Evolutionary conservation across 2,113 vertebrate species (phyloP).

Genomic region (Sorex fumeus): DNA sequence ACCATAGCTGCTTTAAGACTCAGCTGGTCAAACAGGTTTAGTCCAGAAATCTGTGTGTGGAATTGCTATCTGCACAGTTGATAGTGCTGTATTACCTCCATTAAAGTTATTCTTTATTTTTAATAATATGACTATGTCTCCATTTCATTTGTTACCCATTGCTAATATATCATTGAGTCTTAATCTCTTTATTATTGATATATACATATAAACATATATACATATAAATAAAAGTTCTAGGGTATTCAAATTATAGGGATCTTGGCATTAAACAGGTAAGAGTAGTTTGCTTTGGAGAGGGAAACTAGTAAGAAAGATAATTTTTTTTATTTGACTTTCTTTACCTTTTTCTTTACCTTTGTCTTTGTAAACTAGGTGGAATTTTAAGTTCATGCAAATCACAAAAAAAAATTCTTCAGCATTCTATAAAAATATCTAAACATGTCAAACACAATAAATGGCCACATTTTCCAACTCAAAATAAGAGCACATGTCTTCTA

Average conservation of each 20-base stretch:
- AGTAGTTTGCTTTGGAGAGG: not conserved
- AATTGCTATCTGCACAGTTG: not conserved
- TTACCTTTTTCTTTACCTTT: not conserved
- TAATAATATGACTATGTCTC: not conserved
- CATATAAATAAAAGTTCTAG: not conserved
- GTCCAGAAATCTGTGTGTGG: not conserved
- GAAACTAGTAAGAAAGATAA: conserved; percentile 26
- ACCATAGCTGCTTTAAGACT: not conserved
- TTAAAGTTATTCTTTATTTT: conserved; percentile 13
- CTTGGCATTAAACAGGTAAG: not conserved
- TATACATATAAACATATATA: not conserved
- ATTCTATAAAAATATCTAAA: not conserved
- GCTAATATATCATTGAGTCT: not conserved
- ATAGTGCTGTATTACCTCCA: not conserved
- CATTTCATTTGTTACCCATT: not conserved
- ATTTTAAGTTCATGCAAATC: not conserved
- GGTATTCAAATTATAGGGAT: not conserved
- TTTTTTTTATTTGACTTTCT: not conserved
- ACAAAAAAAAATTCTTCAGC: conserved; percentile 37
- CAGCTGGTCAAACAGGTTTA: conserved; percentile 56
- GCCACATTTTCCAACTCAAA: not conserved
- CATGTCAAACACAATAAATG: not conserved
- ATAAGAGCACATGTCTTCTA: not conserved
- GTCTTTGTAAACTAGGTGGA: not conserved
- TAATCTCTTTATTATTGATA: conserved; percentile 20